Conservation (phyloP, 2,888 invertebrate genomes). For the Dioctria linearis region DNA sequence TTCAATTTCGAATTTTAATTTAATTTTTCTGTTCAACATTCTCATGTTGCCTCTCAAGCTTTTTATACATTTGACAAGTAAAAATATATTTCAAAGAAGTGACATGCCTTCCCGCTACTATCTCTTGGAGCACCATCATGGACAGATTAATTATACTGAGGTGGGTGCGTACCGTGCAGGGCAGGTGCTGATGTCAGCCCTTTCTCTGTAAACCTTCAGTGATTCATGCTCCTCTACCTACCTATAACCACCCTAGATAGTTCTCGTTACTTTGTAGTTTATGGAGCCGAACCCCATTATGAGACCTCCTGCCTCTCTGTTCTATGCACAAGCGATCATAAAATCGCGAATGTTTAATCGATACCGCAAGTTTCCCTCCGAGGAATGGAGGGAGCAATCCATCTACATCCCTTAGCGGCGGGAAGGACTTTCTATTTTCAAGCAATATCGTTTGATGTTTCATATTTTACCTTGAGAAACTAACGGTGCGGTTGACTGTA, state of each 20-base stretch:
- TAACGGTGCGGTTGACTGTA: constrained; percentile 29
- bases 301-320: constrained; percentile 51
- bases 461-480: constrained; percentile 45
- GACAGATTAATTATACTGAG: constrained; percentile 45
- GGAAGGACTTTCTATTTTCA: constrained; percentile 26
- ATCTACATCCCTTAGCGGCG: not conserved
- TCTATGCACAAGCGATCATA: constrained; percentile 56
- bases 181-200: constrained; percentile 45
- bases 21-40: constrained; percentile 53
- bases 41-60: not conserved
- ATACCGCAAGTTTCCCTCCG: constrained; percentile 42
- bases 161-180: constrained; percentile 47
- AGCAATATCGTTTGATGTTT: constrained; percentile 40
- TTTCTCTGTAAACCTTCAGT: not conserved
- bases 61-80: constrained; percentile 4
- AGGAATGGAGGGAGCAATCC: not conserved
- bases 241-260: constrained; percentile 35
- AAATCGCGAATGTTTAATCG: constrained; percentile 59
- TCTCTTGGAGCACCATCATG: not conserved
- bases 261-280: constrained; percentile 26
- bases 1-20: constrained; percentile 56
- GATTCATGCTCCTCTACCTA: constrained; percentile 34
- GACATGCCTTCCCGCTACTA: constrained; percentile 25
- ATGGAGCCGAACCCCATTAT: constrained; percentile 48
- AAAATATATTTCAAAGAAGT: constrained; percentile 26